Conservation (phyloP, 2,113 vertebrate genomes). For the Melospiza melodia region DNA sequence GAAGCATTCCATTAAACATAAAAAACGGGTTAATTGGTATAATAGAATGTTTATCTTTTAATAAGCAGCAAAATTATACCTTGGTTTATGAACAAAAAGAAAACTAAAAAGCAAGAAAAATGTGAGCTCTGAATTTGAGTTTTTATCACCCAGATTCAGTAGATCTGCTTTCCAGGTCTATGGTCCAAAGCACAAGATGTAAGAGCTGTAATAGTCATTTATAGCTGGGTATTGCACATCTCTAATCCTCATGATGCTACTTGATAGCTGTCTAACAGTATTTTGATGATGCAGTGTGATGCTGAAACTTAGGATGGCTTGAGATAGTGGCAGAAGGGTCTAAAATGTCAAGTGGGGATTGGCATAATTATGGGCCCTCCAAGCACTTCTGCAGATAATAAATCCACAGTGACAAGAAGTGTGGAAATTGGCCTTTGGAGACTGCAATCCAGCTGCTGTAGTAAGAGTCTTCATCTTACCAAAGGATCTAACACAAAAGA, state of each 20-base stretch:
- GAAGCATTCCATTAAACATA: neutral
- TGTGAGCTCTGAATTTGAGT: neutral
- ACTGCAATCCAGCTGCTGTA: neutral
- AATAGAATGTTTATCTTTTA: neutral
- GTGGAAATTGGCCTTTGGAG: neutral
- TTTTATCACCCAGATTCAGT: neutral
- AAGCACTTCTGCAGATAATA: neutral
- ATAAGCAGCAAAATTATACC: neutral
- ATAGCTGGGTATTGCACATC: neutral
- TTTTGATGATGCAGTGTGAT: neutral
- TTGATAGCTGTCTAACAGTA: conserved; percentile 11
- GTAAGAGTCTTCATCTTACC: neutral
- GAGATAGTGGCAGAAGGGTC: neutral
- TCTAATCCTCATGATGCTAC: conserved; percentile 1
- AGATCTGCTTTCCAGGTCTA: neutral
- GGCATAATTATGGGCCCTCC: neutral
- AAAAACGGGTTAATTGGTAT: neutral
- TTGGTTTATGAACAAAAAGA: neutral
- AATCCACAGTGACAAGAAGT: neutral
- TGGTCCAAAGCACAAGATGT: neutral
- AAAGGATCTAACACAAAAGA: neutral
- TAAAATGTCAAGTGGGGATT: conserved; percentile 24
- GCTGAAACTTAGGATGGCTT: neutral
- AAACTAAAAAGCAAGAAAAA: neutral
- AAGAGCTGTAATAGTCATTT: neutral